Percentiles rank a stretch among this genome's conserved stretches.
These are phyloP conservation scores for Liopterus haemorrhoidalis DNA, from an alignment of 2,888 invertebrate genomes.

Conservation along the genomic window DNA sequence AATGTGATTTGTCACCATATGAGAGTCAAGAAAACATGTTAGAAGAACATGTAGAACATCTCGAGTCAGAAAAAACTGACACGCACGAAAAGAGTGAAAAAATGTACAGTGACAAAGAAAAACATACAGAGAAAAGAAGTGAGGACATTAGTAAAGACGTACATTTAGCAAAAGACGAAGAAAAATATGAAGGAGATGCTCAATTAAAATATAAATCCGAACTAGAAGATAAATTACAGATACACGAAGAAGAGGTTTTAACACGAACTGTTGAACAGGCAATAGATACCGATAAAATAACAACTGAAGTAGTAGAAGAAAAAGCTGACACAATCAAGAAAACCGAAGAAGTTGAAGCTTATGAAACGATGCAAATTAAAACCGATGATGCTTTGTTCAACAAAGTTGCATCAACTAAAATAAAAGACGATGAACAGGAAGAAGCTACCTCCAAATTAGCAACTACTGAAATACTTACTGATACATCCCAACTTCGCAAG, in stretches of 20 bases:
- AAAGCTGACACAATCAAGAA: conserved; percentile 7
- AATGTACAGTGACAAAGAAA: conserved; percentile 31
- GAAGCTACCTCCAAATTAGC: conserved; percentile 13
- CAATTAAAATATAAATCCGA: conserved; percentile 20
- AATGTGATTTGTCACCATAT: conserved; percentile 60
- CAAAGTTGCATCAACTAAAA: conserved; percentile 25
- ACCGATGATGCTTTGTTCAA: conserved; percentile 3
- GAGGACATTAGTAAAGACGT: conserved; percentile 22
- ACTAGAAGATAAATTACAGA: conserved; percentile 13
- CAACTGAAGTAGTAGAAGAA: conserved; percentile 4
- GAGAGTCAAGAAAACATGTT: conserved; percentile 43
- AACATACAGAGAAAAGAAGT: conserved; percentile 22
- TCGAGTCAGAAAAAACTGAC: conserved; percentile 48
- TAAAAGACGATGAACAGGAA: conserved; percentile 23
- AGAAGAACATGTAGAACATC: conserved; percentile 44
- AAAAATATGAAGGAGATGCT: conserved; percentile 23
- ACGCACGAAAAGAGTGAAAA: too few relatives aligned
- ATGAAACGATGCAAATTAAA: conserved; percentile 18
- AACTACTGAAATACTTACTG: conserved; percentile 22
- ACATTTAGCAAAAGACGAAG: conserved; percentile 27
- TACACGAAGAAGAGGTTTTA: conserved; percentile 6
- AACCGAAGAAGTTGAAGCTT: conserved; percentile 6
- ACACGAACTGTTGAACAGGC: conserved; percentile 12
- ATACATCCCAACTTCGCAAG: conserved; percentile 17
- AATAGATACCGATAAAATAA: background rate